Percentiles rank a stretch among this genome's conserved stretches.
Conservation (phyloP, 2,888 invertebrate genomes). For the Drosophila anomalata region DNA sequence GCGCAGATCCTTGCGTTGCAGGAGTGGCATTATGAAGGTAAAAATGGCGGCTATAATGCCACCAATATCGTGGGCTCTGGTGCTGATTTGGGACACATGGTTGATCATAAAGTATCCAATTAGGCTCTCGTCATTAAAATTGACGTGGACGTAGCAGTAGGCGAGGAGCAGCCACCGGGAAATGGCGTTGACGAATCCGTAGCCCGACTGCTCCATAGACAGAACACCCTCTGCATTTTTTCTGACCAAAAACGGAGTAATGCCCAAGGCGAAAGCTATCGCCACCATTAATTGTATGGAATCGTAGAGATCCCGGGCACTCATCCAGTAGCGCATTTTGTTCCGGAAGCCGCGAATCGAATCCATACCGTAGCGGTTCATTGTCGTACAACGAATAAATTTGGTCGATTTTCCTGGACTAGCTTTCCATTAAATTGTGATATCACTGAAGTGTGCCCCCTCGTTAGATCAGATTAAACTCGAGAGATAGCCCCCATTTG, state of each 20-base stretch:
- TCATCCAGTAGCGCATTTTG: conserved; percentile 22
- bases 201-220: conserved; percentile 48
- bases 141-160: conserved; percentile 54
- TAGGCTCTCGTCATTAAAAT: conserved; percentile 48
- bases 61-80: conserved; percentile 47
- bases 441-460: conserved; percentile 1
- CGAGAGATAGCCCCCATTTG: conserved; percentile 10
- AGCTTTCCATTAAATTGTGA: conserved; percentile 34
- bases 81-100: conserved; percentile 50
- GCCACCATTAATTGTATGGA: conserved; percentile 51
- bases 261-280: conserved; percentile 50
- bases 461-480: conserved; percentile 51
- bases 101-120: conserved; percentile 66
- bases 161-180: conserved; percentile 61
- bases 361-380: conserved; percentile 35
- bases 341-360: conserved; percentile 19
- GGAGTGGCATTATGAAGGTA: conserved; percentile 57
- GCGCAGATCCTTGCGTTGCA: conserved; percentile 46
- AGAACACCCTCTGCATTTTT: conserved; percentile 11
- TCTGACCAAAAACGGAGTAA: conserved; percentile 57
- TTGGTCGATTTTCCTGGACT: conserved; percentile 4
- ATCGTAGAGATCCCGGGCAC: conserved; percentile 50
- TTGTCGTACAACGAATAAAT: conserved; percentile 38
- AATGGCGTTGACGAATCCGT: conserved; percentile 63
- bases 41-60: conserved; percentile 52